A percentile compares a stretch with the other conserved stretches of the same genome.
Conservation (phyloP, 2,797 vertebrate species). For the Chromis chromis region DNA sequence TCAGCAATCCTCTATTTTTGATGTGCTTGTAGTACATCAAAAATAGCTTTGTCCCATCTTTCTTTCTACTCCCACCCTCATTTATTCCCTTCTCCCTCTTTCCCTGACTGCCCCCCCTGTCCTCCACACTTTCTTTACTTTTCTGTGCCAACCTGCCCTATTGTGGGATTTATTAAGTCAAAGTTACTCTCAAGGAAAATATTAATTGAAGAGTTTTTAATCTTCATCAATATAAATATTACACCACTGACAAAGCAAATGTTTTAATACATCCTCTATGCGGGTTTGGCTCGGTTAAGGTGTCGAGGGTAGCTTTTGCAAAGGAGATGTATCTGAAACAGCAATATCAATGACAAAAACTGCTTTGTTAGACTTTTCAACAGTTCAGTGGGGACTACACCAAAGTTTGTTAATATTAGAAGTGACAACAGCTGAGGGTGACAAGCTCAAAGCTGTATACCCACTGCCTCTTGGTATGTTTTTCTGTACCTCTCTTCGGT, state of each 20-base stretch:
- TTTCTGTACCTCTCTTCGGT: conserved; percentile 93
- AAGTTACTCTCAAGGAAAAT: neutral
- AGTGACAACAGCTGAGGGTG: conserved; percentile 40
- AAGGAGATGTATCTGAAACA: conserved; percentile 11
- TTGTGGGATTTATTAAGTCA: neutral
- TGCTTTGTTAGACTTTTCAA: neutral
- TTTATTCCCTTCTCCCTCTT: neutral
- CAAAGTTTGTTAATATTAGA: conserved; percentile 5
- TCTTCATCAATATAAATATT: neutral
- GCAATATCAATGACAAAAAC: neutral
- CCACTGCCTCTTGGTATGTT: conserved; percentile 37
- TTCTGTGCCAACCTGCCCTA: conserved; percentile 17
- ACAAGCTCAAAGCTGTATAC: conserved; percentile 25
- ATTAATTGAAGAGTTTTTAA: neutral
- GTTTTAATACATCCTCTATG: neutral
- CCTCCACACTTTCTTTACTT: conserved; percentile 17
- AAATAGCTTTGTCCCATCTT: conserved; percentile 8
- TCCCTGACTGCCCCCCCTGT: conserved; percentile 7
- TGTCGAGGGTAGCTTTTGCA: neutral
- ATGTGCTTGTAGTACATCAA: conserved; percentile 27
- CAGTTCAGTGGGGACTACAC: neutral
- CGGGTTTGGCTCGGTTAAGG: neutral
- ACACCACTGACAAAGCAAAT: neutral
- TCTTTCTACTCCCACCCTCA: neutral
- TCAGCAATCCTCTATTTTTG: conserved; percentile 27